Base-by-base conservation (phyloP, 2,113 vertebrate genomes). In the Poeciliopsis occidentalis region DNA sequence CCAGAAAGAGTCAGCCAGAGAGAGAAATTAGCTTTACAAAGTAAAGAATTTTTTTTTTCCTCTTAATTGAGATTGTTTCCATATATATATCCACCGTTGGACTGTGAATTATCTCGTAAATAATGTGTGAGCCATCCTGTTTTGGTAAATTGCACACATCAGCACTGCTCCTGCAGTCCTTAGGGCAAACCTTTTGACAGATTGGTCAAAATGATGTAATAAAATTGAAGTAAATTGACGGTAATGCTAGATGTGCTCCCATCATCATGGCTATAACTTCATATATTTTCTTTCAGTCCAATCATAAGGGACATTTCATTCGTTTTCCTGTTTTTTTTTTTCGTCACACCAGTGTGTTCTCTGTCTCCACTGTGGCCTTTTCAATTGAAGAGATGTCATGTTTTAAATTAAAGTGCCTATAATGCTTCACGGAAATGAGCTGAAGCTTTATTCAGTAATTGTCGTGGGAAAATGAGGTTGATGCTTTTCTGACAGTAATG, bases 391-490 rank as follows among this genome's bases (percentile, higher is more conserved):
- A 63, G 67, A 71, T 78, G 85, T 78, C 79, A 70, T 81, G 8
- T 2, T 73, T 79, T 75, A 81, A 78, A 87, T 81, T 65, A 81
- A 81, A 88, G 81, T 67, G 82, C 78, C 80, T 60, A 26, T 62
- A 66, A 81, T 29, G n/a, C 60, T 69, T 72, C 51, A 80, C 82
- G 29, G 68, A 39, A 61, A 69, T 65, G 27, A 64, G 64, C 80
- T 67, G 64, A 75, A 44, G 65, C 64, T 81, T 77, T 84, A 86
- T 81, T 73, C 83, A 85, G 72, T 77, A 81, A 81, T 84, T 31
- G 68, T 64, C 51, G 3, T 2, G 61, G 78, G 73, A 81, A 69
- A 76, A 83, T 75, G 26, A 70, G 62, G 64, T 39, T 4, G 30
- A 75, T n/a, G 78, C 64, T 17, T 80, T 77, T 79, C 47, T 70